Evolutionary conservation across 2,888 invertebrate genomes (phyloP), one percentile per base, ranked within the genome.

Genomic region (Campaea margaritaria): DNA sequence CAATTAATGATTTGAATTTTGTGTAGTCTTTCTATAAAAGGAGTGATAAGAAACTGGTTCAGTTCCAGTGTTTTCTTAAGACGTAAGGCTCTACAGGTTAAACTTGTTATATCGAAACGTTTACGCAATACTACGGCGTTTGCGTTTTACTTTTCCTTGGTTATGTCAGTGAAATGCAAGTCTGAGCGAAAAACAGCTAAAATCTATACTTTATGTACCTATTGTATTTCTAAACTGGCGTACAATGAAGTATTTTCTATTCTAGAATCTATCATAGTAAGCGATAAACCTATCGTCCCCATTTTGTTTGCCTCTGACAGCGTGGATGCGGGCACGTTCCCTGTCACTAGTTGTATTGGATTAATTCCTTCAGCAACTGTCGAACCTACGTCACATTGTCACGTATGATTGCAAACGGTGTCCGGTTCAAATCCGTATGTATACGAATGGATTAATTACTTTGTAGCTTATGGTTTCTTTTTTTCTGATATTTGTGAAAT

Each of bases 41-140:
- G 5, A 21, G 16, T 51, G 62, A 66, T 68, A 68, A 68, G 43
- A 16, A 66, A 64, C 62, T 36, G 68, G 66, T 58, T 58, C 31
- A 45, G 63, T 59, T 56, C 41, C 55, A 36, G 46, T 52, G 16
- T 60, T 55, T 55, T 49, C 48, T 49, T 60, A 38, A 28, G 12
- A 12, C 12, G 39, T 55, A 31, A 51, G 39, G 42, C 38, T 15
- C 11, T 41, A 56, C 55, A 44, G 46, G 42, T 56, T 55, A 47
- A 52, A 61, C 60, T 21, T 28, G 60, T 50, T 55, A 59, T 43
- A 59, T 43, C 38, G 46, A 27, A 45, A 50, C 13, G 42, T 46
- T 60, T 61, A 41, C 47, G 55, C 47, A 61, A 61, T 43, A 48
- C 12, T 42, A 43, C 13, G 14, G 14, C 45, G 39, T 28, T 27